phyloP scores from a whole-genome alignment of 1,140 invertebrate species.

The Telenomus remus region DNA sequence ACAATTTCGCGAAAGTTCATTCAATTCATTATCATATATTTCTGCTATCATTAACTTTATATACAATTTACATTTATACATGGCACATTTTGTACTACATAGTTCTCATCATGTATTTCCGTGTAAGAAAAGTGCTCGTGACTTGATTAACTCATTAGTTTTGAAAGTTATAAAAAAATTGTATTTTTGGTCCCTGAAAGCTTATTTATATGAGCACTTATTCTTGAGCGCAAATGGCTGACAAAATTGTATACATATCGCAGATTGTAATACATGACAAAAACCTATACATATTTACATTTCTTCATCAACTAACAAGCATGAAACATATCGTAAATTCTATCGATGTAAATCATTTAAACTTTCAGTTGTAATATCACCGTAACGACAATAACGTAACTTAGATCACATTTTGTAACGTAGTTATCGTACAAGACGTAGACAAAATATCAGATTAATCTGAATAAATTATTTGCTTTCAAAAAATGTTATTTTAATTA shows the following conservation, averaged over 20 bases:
- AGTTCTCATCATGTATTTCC: background rate
- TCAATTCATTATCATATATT: background rate
- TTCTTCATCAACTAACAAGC: slow-evolving; percentile 12
- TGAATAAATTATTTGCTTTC: slow-evolving; percentile 45
- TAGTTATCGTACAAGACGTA: slow-evolving; percentile 24
- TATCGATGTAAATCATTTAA: slow-evolving; percentile 38
- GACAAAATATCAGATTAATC: slow-evolving; percentile 22
- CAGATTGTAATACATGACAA: slow-evolving; percentile 7
- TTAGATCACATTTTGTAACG: slow-evolving; percentile 39
- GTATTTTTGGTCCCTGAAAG: too few relatives aligned
- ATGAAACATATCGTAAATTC: slow-evolving; percentile 41
- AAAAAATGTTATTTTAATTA: background rate
- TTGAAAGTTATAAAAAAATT: too few relatives aligned
- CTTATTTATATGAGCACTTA: slow-evolving; percentile 32
- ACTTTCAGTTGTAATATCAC: slow-evolving; percentile 45
- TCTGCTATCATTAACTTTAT: background rate
- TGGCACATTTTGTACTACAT: background rate
- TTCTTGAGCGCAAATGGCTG: slow-evolving; percentile 6
- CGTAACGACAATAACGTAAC: slow-evolving; percentile 49
- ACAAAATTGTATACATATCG: slow-evolving; percentile 38
- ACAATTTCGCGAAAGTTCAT: background rate
- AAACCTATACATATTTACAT: slow-evolving; percentile 22
- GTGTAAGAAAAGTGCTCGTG: slow-evolving; percentile 8
- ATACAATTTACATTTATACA: background rate
- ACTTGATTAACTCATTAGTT: background rate